Conservation (phyloP, 2,888 invertebrate species). For the Smittia sp. region DNA sequence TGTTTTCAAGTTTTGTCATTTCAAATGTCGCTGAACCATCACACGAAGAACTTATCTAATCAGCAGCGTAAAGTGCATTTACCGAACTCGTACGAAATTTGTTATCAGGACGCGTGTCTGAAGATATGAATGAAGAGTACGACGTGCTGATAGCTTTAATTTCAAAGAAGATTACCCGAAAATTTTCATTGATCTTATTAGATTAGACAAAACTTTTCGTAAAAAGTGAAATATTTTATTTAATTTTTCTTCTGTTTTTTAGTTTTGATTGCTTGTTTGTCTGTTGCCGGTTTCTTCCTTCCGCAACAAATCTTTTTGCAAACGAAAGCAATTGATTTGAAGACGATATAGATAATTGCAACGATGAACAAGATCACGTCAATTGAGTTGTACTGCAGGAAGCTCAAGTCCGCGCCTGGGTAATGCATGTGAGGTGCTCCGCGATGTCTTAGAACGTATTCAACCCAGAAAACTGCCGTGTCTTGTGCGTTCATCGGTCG, state of each 20-base stretch:
- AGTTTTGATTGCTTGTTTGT: too few relatives aligned
- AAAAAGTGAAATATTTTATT: neutral
- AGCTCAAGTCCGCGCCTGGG: conserved; percentile 25
- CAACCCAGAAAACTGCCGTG: conserved; percentile 29
- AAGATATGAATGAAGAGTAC: too few relatives aligned
- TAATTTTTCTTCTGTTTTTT: neutral
- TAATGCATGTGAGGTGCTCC: conserved; percentile 42
- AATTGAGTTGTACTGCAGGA: conserved; percentile 14
- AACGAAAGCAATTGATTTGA: neutral
- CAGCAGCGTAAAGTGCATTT: too few relatives aligned
- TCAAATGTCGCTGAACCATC: too few relatives aligned
- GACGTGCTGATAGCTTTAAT: too few relatives aligned
- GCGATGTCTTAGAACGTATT: conserved; percentile 32
- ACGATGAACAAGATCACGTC: conserved; percentile 19
- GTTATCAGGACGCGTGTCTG: too few relatives aligned
- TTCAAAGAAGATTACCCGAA: too few relatives aligned
- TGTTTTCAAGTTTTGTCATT: too few relatives aligned
- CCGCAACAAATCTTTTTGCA: neutral
- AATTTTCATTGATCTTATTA: too few relatives aligned
- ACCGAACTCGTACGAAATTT: too few relatives aligned
- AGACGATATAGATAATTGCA: neutral
- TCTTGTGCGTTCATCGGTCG: conserved; percentile 28
- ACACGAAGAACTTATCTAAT: too few relatives aligned
- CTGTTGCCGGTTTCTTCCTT: neutral
- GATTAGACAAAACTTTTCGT: too few relatives aligned